phyloP scores from a whole-genome alignment of 2,113 vertebrate species.

The Neogobius melanostomus region DNA sequence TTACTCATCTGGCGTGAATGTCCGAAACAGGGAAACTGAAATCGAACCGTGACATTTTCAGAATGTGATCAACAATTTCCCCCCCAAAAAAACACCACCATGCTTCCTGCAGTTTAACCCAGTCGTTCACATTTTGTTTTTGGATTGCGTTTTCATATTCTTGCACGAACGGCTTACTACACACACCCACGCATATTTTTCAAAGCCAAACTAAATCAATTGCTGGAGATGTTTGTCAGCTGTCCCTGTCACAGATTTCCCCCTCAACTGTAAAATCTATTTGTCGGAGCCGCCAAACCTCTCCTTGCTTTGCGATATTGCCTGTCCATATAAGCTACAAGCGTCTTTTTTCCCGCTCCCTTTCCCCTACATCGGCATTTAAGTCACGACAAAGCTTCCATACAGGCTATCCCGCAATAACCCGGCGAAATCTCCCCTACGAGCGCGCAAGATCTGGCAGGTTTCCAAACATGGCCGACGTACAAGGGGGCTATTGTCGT shows the following conservation, averaged over 20 bases:
- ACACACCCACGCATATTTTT: too few relatives aligned
- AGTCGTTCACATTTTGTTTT: too few relatives aligned
- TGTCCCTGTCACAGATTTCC: neutral
- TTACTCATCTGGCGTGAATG: too few relatives aligned
- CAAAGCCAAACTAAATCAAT: neutral
- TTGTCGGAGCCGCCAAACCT: neutral
- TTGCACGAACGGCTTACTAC: too few relatives aligned
- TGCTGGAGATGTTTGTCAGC: neutral
- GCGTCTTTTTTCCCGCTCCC: conserved; percentile 5
- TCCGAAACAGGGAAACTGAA: too few relatives aligned
- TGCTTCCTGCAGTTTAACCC: too few relatives aligned
- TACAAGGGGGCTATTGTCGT: conserved; percentile 59
- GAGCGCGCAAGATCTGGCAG: neutral
- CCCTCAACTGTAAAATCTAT: conserved; percentile 1
- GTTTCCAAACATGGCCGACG: conserved; percentile 79
- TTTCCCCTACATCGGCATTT: conserved; percentile 43
- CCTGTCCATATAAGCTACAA: conserved; percentile 15
- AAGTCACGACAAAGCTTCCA: conserved; percentile 66
- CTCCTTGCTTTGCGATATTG: neutral
- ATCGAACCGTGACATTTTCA: too few relatives aligned
- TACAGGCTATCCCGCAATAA: conserved; percentile 62
- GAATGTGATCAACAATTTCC: too few relatives aligned
- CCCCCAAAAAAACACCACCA: too few relatives aligned
- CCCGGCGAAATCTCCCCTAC: conserved; percentile 54
- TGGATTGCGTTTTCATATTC: too few relatives aligned